These are phyloP conservation scores for Cottus gobio DNA, from an alignment of 2,113 vertebrate genomes.

Conservation along the genomic window DNA sequence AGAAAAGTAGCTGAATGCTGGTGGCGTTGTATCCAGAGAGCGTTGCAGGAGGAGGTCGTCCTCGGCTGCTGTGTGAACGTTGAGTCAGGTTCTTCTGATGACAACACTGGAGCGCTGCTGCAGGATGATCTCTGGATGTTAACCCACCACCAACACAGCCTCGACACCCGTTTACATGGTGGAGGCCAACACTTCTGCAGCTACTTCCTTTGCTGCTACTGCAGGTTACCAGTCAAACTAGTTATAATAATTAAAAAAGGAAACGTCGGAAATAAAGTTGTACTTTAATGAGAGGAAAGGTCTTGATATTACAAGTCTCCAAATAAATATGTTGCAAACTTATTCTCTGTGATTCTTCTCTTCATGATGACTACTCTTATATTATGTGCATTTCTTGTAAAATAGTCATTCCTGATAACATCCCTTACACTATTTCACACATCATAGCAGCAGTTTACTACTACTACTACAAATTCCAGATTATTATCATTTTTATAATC, in stretches of 20 bases:
- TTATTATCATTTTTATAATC: not conserved
- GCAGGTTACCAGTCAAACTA: not conserved
- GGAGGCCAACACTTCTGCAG: not conserved
- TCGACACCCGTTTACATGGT: not conserved
- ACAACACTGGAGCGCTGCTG: constrained; percentile 26
- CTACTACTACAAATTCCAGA: not conserved
- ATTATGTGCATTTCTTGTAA: not conserved
- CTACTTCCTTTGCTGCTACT: not conserved
- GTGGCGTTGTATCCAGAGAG: constrained; percentile 17
- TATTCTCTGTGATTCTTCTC: not conserved
- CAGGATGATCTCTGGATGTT: not conserved
- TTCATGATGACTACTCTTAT: not conserved
- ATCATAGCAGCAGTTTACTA: not conserved
- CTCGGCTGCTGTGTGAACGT: constrained; percentile 16
- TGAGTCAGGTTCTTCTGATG: constrained; percentile 18
- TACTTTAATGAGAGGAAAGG: not conserved
- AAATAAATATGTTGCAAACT: not conserved
- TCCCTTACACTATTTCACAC: not conserved
- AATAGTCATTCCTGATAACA: not conserved
- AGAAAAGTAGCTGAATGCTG: constrained; percentile 34
- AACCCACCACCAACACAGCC: not conserved
- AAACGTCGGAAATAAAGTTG: not conserved
- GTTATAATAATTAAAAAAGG: not conserved
- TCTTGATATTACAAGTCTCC: not conserved
- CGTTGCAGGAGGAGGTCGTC: constrained; percentile 8